Conservation (phyloP, 2,797 vertebrate species). For the Tympanoctomys barrerae region DNA sequence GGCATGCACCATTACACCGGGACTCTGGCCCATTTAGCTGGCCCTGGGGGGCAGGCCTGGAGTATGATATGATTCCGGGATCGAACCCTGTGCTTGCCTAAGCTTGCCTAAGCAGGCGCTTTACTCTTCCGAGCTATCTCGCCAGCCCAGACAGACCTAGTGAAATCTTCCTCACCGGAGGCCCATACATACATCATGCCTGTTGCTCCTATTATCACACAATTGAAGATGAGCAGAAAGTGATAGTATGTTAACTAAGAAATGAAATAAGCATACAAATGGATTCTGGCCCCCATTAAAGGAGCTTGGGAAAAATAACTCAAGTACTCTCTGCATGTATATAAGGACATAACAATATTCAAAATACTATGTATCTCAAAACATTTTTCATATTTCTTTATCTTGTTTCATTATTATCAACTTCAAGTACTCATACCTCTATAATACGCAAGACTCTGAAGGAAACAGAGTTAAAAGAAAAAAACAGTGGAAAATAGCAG, state of each 20-base stretch:
- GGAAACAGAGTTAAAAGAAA: neutral
- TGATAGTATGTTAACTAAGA: neutral
- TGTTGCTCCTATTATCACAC: neutral
- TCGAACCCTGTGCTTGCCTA: too few relatives aligned
- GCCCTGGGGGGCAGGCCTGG: too few relatives aligned
- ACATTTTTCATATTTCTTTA: conserved; percentile 19
- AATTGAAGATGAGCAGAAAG: neutral
- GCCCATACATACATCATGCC: neutral
- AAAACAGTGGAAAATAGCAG: neutral
- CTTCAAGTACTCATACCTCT: neutral
- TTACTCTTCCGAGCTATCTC: too few relatives aligned
- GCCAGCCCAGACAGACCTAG: neutral
- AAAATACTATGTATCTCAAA: neutral
- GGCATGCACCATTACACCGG: too few relatives aligned
- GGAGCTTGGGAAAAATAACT: conserved; percentile 10
- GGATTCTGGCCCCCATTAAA: neutral
- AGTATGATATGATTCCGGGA: too few relatives aligned
- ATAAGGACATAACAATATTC: conserved; percentile 2
- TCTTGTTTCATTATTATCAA: neutral
- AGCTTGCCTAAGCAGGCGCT: too few relatives aligned
- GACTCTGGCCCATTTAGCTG: too few relatives aligned
- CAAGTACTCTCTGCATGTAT: neutral
- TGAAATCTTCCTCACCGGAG: neutral
- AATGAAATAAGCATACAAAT: neutral
- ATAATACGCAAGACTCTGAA: neutral